These are phyloP conservation scores for Carassius auratus DNA, from an alignment of 2,113 vertebrate species.

Conservation along the genomic window DNA sequence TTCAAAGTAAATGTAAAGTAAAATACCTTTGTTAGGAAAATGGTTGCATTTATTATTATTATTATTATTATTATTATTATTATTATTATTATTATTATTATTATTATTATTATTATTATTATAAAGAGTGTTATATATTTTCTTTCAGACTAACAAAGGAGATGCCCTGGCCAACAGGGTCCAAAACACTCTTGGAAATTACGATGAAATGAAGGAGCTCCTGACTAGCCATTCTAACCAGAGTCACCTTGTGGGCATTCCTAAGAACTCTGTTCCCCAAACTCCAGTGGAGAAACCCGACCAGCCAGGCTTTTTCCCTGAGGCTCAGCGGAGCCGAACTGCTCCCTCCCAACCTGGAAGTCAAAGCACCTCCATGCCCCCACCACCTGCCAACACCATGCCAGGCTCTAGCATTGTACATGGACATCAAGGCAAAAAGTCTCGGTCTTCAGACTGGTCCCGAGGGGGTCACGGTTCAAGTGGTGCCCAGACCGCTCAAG, in stretches of 20 bases:
- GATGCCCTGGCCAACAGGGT: constrained; percentile 93
- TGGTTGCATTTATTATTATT: too few relatives aligned
- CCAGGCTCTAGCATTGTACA: constrained; percentile 58
- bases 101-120: too few relatives aligned
- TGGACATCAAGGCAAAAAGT: constrained; percentile 83
- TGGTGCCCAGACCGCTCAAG: constrained; percentile 68
- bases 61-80: too few relatives aligned
- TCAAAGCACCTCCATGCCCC: constrained; percentile 72
- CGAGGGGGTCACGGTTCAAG: constrained; percentile 75
- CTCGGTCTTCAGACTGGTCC: constrained; percentile 85
- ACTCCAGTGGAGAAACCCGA: constrained; percentile 67
- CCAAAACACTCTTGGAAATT: constrained; percentile 91
- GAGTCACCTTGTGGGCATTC: constrained; percentile 96
- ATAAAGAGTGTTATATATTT: too few relatives aligned
- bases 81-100: too few relatives aligned
- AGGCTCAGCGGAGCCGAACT: constrained; percentile 62
- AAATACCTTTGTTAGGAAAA: too few relatives aligned
- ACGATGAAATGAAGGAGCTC: constrained; percentile 84
- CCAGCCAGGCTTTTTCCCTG: constrained; percentile 58
- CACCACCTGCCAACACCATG: constrained; percentile 68
- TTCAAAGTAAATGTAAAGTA: too few relatives aligned
- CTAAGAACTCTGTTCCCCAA: constrained; percentile 88
- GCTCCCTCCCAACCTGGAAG: constrained; percentile 69
- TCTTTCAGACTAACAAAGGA: constrained; percentile 86
- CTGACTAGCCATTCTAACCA: constrained; percentile 84